These are phyloP conservation scores for Nomada fucata DNA, from an alignment of 2,888 invertebrate species.

Conservation along the genomic window DNA sequence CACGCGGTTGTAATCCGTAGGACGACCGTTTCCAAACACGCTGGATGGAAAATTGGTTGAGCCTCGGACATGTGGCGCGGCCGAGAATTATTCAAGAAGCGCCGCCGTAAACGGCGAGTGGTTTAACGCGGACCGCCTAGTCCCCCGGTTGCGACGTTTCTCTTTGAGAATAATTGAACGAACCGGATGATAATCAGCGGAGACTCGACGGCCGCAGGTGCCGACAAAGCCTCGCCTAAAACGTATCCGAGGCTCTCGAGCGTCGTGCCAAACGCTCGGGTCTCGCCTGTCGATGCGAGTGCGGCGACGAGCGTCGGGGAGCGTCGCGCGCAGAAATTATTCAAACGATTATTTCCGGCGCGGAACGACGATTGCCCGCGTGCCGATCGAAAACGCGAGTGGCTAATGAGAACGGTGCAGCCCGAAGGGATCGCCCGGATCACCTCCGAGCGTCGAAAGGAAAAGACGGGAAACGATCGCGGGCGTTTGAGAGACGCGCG, in stretches of 20 bases:
- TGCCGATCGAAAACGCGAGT: neutral
- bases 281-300: neutral
- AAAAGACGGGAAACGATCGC: constrained; percentile 15
- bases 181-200: constrained; percentile 53
- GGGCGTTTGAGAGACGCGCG: constrained; percentile 24
- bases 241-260: neutral
- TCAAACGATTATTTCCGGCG: no score
- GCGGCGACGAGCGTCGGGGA: no score
- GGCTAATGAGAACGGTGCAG: neutral
- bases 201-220: no score
- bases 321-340: no score
- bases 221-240: neutral
- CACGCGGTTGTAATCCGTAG: constrained; percentile 45
- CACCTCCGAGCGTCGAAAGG: neutral
- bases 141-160: constrained; percentile 6
- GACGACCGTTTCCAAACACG: constrained; percentile 46
- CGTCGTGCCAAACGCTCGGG: neutral
- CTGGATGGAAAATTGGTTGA: constrained; percentile 52
- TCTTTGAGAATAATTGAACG: constrained; percentile 59
- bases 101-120: constrained; percentile 30
- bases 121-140: constrained; percentile 15
- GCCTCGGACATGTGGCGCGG: constrained; percentile 42
- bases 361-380: neutral
- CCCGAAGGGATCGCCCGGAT: neutral
- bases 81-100: constrained; percentile 52